A percentile compares a stretch with the other conserved stretches of the same genome.
Conservation (phyloP, 2,888 invertebrate species). For the Phalera bucephala region DNA sequence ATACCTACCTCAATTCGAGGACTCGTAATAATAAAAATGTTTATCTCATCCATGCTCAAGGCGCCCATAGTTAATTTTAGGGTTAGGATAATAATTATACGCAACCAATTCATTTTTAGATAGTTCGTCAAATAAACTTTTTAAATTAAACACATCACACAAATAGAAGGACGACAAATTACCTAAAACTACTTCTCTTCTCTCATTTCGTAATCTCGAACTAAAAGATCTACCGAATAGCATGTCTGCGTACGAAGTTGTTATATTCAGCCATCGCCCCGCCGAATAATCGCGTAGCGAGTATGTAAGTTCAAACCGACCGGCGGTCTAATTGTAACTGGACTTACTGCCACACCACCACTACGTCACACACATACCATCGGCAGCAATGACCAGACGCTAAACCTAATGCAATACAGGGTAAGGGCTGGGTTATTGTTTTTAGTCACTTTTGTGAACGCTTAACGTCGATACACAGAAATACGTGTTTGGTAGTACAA, state of each 20-base stretch:
- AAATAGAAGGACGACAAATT: conserved; percentile 40
- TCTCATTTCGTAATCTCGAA: conserved; percentile 85
- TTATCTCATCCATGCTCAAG: too few relatives aligned
- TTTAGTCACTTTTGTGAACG: conserved; percentile 7
- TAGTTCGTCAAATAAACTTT: too few relatives aligned
- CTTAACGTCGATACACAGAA: background rate
- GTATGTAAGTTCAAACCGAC: conserved; percentile 45
- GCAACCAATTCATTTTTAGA: too few relatives aligned
- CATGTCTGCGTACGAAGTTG: conserved; percentile 45
- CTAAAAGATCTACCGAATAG: conserved; percentile 69
- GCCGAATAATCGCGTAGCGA: conserved; percentile 29
- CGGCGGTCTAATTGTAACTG: conserved; percentile 62
- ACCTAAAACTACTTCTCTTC: conserved; percentile 89
- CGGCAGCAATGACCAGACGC: conserved; percentile 19
- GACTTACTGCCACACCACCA: conserved; percentile 41
- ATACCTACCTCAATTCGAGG: too few relatives aligned
- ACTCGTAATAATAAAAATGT: too few relatives aligned
- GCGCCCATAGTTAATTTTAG: too few relatives aligned
- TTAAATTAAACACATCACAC: conserved; percentile 12
- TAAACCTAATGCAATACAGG: conserved; percentile 36
- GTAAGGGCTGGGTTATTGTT: conserved; percentile 33
- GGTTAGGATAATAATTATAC: too few relatives aligned
- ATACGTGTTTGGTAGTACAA: too few relatives aligned
- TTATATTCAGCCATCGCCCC: conserved; percentile 44
- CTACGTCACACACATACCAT: conserved; percentile 34